Evolutionary conservation across 2,888 invertebrate species (phyloP).

Genomic region (Nemoura dubitans): DNA sequence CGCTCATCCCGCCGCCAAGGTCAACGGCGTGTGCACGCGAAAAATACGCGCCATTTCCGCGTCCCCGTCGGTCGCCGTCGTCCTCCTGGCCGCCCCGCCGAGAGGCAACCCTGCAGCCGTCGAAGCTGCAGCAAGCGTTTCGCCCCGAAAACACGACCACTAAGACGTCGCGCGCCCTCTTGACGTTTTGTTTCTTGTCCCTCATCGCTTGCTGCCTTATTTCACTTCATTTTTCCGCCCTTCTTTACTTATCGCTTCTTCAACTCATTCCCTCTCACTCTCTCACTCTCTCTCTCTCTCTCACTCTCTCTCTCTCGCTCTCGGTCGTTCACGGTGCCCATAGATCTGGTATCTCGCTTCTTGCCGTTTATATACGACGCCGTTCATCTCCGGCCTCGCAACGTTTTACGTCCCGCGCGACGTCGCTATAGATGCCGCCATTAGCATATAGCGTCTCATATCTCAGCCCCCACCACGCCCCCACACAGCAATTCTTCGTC

Average conservation of each 20-base stretch:
- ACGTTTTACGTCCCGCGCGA: neutral
- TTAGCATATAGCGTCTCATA: constrained; percentile 40
- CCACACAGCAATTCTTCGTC: constrained; percentile 25
- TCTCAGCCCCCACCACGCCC: constrained; percentile 24
- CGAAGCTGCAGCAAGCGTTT: no score
- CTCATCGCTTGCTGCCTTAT: constrained; percentile 3
- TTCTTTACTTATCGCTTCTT: constrained; percentile 33
- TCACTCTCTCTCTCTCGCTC: neutral
- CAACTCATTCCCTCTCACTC: neutral
- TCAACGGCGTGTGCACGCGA: no score
- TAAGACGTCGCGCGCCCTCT: neutral
- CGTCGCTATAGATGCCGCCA: constrained; percentile 39
- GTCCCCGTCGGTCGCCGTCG: no score
- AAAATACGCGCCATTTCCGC: no score
- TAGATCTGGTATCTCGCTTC: neutral
- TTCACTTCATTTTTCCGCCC: constrained; percentile 22
- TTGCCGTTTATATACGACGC: no score
- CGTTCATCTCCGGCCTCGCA: constrained; percentile 21
- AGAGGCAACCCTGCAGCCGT: no score
- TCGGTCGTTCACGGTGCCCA: neutral
- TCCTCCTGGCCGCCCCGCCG: no score
- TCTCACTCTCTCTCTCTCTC: neutral
- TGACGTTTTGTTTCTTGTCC: neutral
- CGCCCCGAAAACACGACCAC: no score
- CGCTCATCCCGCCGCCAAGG: no score